Percentiles rank a stretch among this genome's conserved stretches.
Evolutionary conservation across 2,113 vertebrate genomes (phyloP).

Genomic region (Sinocyclocheilus anshuiensis): DNA sequence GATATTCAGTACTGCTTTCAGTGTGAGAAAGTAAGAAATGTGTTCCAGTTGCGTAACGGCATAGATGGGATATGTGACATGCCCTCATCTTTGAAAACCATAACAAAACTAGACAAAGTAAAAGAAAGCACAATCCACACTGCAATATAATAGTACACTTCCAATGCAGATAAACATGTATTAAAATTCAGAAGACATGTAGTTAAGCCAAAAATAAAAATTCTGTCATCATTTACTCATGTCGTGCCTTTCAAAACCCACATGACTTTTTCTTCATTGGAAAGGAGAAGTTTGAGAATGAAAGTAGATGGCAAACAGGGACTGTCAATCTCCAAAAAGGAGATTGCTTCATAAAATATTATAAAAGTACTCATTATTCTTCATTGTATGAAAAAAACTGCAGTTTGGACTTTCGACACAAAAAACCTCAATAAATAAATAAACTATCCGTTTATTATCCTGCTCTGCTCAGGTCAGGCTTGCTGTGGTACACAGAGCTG

Average conservation of each 20-base stretch:
- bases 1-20: not conserved
- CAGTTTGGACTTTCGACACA: not conserved
- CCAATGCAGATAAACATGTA: not conserved
- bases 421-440: not conserved
- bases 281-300: not conserved
- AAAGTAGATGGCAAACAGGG: not conserved
- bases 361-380: not conserved
- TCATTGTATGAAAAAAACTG: not conserved
- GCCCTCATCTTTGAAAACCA: conserved; percentile 2
- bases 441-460: not conserved
- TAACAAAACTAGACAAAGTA: not conserved
- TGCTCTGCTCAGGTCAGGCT: conserved; percentile 24
- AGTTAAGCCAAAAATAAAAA: not conserved
- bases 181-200: not conserved
- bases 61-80: not conserved
- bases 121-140: not conserved
- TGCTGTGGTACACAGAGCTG: conserved; percentile 28
- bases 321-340: not conserved
- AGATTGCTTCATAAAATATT: not conserved
- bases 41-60: not conserved
- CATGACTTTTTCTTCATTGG: not conserved
- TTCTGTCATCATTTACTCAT: not conserved
- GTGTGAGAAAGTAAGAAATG: conserved; percentile 2
- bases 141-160: not conserved
- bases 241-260: not conserved